Evolutionary conservation across 2,113 vertebrate genomes (phyloP), one percentile per base, ranked within the genome.

Genomic region (Equus przewalskii): DNA sequence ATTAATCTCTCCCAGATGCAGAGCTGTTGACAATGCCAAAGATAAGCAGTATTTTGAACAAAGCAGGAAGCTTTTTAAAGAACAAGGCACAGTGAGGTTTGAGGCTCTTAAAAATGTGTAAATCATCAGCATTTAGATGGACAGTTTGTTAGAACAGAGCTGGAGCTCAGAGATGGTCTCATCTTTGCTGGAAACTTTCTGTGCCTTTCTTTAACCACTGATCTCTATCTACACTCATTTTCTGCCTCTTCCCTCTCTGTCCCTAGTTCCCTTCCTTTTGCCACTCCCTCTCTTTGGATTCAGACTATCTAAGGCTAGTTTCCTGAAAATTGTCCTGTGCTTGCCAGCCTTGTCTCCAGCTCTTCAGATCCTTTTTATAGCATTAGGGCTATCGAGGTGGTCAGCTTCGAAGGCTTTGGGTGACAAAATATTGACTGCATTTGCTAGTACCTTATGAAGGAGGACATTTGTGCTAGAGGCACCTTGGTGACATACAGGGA

Each of bases 361-460:
- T 93, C 64, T 81, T 93, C 19, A 65, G 64, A 76, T 72, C 54
- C 24, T 92, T 92, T 88, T 81, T 72, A 87, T 56, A 92, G 96
- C 76, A 89, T 2, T 36, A 60, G 87, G 97, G 22, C 96, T 89
- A 96, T 97, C 49, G 95, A 98, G 97, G 97, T 98, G 98, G 97
- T 98, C 98, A 98, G 82, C 46, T 92, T 95, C 19, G 83, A 96
- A 98, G 97, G 72, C 26, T 98, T 62, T 62, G 84, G 89, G 95
- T 98, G 98, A 98, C 98, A 99, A 98, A 99, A 99, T 99, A 99
- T 99, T 99, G 98, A 98, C 98, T 98, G 96, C 24, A 49, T 98
- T 98, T 96, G 91, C 97, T 98, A 93, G 97, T 98, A 98, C 98
- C 97, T 98, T 98, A 97, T 94, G 97, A 96, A 92, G 98, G 92